phyloP scores from a whole-genome alignment of 2,888 invertebrate species.

The Mythimna albipuncta region DNA sequence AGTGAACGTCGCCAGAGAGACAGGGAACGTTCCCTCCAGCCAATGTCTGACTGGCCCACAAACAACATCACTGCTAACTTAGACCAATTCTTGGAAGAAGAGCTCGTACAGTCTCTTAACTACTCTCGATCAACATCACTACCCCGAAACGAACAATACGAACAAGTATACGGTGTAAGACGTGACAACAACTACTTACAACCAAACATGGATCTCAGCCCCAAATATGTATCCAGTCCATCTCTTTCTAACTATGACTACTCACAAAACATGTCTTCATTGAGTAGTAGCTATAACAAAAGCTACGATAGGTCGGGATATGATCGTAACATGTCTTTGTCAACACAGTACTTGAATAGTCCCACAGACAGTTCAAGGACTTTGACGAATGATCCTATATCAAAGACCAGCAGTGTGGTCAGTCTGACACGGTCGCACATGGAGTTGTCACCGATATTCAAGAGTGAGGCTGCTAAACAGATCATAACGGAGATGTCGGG shows the following conservation, averaged over 20 bases:
- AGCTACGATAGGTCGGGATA: constrained; percentile 83
- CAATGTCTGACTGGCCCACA: constrained; percentile 86
- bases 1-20: constrained; percentile 96
- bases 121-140: constrained; percentile 89
- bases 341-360: constrained; percentile 86
- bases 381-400: constrained; percentile 86
- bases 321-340: constrained; percentile 82
- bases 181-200: constrained; percentile 80
- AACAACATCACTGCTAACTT: constrained; percentile 84
- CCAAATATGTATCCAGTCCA: constrained; percentile 87
- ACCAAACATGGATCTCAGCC: constrained; percentile 84
- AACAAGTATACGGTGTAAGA: constrained; percentile 79
- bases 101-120: constrained; percentile 81
- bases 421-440: constrained; percentile 86
- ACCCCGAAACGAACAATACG: constrained; percentile 86
- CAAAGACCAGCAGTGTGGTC: constrained; percentile 86
- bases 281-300: constrained; percentile 85
- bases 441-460: constrained; percentile 95
- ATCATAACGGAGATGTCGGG: constrained; percentile 95
- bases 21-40: constrained; percentile 92
- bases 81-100: constrained; percentile 88
- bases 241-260: constrained; percentile 87
- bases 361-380: constrained; percentile 87
- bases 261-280: constrained; percentile 83
- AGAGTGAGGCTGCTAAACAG: constrained; percentile 96